Base-by-base conservation (phyloP, 2,797 vertebrate genomes). In the Pseudopleuronectes americanus region DNA sequence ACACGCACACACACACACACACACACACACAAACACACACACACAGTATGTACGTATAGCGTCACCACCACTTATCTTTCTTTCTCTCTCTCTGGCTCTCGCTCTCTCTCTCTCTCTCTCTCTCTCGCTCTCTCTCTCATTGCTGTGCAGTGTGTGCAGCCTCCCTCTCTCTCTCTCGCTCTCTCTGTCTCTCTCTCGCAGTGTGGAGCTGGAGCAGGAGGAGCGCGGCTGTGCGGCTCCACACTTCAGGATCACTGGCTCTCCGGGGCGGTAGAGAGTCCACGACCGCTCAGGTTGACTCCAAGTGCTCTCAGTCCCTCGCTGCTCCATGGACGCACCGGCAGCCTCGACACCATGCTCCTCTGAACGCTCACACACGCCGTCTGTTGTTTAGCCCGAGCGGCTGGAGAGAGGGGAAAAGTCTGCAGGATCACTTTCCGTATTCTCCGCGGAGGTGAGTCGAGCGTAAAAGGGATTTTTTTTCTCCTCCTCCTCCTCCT, bases 341-440 rank as follows among this genome's bases (percentile, higher is more conserved):
- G 64, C 71, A 52, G 41, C 53, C 68, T 57, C 57, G 67, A 33
- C 79, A 81, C 48, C 80, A 76, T 89, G 88, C 91, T 72, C 87
- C 60, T 83, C 61, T 89, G 65, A 81, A 0, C 47, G 64, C 75
- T 43, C 43, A 76, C 26, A 36, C 65, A 38, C 66, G 5, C 57
- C 62, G 76, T 77, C 61, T 68, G 81, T 76, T 74, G 54, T 84
- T 21, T 55, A 36, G 71, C 70, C 66, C 17, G 75, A 70, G 58
- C 64, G 57, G 41, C 14, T 23, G 6, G 48, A n/a, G 8, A 9
- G 7, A 13, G 31, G 17, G 38, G 7, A 24, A 83, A 88, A 88
- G 82, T 89, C 90, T 81, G 74, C 71, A 45, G 59, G 78, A 70
- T 80, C 86, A 91, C 90, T 93, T 92, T 90, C 58, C 33, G 21